phyloP scores from a whole-genome alignment of 2,888 invertebrate genomes.

The Melikaiella ostensackeni region DNA sequence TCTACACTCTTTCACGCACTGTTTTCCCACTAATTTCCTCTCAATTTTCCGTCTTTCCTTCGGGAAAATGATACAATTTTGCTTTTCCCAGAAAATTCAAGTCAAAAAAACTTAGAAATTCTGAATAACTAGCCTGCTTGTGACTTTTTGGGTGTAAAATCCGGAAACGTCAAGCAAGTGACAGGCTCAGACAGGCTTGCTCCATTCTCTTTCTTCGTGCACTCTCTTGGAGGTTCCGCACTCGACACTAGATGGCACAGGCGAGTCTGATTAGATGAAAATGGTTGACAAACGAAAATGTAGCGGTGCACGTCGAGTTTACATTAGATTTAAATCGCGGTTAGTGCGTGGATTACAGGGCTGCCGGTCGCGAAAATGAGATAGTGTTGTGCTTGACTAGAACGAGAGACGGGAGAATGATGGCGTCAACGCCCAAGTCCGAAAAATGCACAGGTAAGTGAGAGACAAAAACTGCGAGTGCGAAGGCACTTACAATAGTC shows the following conservation, averaged over 20 bases:
- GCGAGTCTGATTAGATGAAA: constrained; percentile 59
- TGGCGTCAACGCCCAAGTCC: constrained; percentile 75
- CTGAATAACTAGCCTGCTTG: not conserved
- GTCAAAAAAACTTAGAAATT: not conserved
- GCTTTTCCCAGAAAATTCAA: not conserved
- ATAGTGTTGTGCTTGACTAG: constrained; percentile 62
- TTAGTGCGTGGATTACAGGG: constrained; percentile 68
- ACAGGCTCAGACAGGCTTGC: not conserved
- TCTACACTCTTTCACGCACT: constrained; percentile 21
- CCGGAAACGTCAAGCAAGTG: not conserved
- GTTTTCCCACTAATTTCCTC: not conserved
- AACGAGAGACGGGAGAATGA: constrained; percentile 57
- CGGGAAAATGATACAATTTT: not conserved
- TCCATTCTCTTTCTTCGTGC: not conserved
- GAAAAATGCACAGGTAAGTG: constrained; percentile 75
- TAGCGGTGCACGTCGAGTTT: constrained; percentile 75
- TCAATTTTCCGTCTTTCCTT: not conserved
- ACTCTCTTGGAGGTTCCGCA: constrained; percentile 41
- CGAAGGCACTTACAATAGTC: not conserved
- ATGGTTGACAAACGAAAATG: constrained; percentile 76
- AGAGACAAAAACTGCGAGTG: constrained; percentile 31
- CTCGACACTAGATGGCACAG: constrained; percentile 62
- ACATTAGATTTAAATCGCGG: constrained; percentile 74
- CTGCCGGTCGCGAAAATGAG: constrained; percentile 69
- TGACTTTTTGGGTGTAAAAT: not conserved